These are phyloP conservation scores for Pseudomyrmex cubaensis DNA, from an alignment of 1,140 invertebrate genomes.

Conservation along the genomic window DNA sequence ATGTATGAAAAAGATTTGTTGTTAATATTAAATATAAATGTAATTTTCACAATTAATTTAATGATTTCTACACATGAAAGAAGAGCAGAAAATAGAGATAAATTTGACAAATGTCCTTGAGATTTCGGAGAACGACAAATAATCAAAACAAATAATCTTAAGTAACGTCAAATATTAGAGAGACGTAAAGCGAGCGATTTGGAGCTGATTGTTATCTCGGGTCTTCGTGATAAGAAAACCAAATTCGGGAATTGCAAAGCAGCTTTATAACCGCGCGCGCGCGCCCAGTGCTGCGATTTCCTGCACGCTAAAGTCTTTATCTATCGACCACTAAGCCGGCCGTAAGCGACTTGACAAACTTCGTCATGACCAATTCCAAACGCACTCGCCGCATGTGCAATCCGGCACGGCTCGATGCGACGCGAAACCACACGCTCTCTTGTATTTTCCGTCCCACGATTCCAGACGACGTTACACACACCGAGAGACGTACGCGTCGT, in stretches of 20 bases:
- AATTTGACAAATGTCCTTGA: too few species aligned
- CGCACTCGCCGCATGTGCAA: conserved; percentile 44
- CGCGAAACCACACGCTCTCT: conserved; percentile 52
- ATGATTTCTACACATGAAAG: too few species aligned
- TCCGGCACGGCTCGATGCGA: conserved; percentile 39
- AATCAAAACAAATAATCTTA: too few species aligned
- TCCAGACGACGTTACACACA: conserved; percentile 11
- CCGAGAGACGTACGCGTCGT: conserved; percentile 24
- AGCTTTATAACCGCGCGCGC: background rate
- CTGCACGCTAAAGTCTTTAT: conserved; percentile 1
- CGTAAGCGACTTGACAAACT: conserved; percentile 56
- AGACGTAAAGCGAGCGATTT: background rate
- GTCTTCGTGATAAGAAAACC: background rate
- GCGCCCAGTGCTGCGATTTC: background rate
- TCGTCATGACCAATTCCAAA: conserved; percentile 52
- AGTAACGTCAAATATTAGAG: background rate
- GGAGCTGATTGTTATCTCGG: background rate
- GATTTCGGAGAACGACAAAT: too few species aligned
- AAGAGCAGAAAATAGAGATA: too few species aligned
- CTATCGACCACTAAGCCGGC: conserved; percentile 49
- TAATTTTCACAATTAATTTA: too few species aligned
- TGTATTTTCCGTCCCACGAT: conserved; percentile 60
- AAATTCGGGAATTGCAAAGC: conserved; percentile 5
- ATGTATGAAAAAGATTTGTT: too few species aligned
- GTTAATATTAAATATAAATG: too few species aligned